A percentile compares a stretch with the other conserved stretches of the same genome.
Conservation (phyloP, 1,140 invertebrate species). For the Leptoteleia sp. region DNA sequence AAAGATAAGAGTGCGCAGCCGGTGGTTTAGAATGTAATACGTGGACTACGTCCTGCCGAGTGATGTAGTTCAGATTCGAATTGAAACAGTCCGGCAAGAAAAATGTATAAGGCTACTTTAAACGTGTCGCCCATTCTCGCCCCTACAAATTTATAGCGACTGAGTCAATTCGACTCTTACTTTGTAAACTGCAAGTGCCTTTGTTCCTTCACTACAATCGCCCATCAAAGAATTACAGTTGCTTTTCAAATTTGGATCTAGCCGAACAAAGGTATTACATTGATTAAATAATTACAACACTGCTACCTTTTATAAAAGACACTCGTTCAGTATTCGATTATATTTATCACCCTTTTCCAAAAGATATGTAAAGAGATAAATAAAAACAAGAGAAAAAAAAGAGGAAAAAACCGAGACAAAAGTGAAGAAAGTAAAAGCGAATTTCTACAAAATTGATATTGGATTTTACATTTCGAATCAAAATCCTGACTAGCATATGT, state of each 20-base stretch:
- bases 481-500: background rate
- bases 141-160: conserved; percentile 29
- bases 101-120: conserved; percentile 56
- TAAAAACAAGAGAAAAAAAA: too few species aligned
- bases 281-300: too few species aligned
- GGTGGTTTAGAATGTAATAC: conserved; percentile 67
- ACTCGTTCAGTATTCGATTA: too few species aligned
- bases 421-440: too few species aligned
- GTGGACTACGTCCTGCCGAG: conserved; percentile 60
- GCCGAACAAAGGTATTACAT: too few species aligned
- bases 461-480: conserved; percentile 2
- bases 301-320: background rate
- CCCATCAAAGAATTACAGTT: background rate
- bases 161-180: conserved; percentile 24
- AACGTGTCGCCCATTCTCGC: conserved; percentile 37
- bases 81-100: conserved; percentile 58
- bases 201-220: background rate
- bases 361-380: too few species aligned
- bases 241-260: conserved; percentile 2
- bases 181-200: conserved; percentile 4
- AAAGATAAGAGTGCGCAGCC: conserved; percentile 70
- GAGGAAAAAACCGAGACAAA: too few species aligned
- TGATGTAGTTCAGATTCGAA: conserved; percentile 65
- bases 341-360: too few species aligned
- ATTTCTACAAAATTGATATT: too few species aligned